phyloP scores from a whole-genome alignment of 2,888 invertebrate genomes.

The Tuberolachnus salignus region DNA sequence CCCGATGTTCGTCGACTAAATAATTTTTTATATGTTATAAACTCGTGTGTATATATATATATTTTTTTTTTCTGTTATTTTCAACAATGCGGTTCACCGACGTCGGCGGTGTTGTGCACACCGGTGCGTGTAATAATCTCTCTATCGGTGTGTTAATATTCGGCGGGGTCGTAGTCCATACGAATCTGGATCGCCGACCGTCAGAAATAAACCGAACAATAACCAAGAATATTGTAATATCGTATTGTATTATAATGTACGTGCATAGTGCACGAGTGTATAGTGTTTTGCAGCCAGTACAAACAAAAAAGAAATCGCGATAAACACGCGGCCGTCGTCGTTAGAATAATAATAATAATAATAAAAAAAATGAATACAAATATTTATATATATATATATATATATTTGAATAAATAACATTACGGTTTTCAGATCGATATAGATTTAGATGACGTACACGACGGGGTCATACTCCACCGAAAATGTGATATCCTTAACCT shows the following conservation, averaged over 20 bases:
- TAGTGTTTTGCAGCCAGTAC: not conserved
- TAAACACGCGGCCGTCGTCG: not conserved
- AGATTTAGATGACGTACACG: too few species aligned
- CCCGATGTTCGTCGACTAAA: not conserved
- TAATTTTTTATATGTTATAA: too few species aligned
- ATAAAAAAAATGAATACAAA: not conserved
- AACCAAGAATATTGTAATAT: too few species aligned
- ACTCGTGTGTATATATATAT: too few species aligned
- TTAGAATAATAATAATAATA: too few species aligned
- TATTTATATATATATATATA: too few species aligned
- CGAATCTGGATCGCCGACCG: constrained; percentile 1
- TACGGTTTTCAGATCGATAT: not conserved
- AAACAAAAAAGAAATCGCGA: constrained; percentile 6
- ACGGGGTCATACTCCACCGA: too few species aligned
- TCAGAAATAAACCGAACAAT: constrained; percentile 4
- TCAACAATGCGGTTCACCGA: constrained; percentile 9
- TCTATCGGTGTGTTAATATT: not conserved
- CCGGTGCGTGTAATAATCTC: constrained; percentile 9
- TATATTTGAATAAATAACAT: not conserved
- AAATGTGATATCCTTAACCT: too few species aligned
- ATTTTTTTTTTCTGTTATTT: not conserved
- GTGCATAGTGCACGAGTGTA: too few species aligned
- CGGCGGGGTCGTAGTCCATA: not conserved
- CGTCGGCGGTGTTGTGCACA: not conserved
- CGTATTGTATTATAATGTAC: too few species aligned